Percentiles rank a stretch among this genome's conserved stretches.
Conservation (phyloP, 2,797 vertebrate genomes). For the Leucoraja ocellata region DNA sequence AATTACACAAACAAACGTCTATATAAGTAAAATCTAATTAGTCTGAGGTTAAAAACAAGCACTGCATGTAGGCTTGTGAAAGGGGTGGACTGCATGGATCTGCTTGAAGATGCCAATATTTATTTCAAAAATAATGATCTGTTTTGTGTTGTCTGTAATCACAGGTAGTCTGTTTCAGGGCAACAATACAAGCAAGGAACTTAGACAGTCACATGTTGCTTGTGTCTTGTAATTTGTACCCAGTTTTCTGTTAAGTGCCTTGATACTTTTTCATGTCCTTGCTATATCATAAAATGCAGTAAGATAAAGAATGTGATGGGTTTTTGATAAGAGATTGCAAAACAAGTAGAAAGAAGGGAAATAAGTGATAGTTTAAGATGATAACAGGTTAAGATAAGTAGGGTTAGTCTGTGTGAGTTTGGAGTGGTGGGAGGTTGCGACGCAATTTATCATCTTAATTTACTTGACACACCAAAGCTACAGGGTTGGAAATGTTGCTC, state of each 20-base stretch:
- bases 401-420: neutral
- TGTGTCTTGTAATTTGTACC: neutral
- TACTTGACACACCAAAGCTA: neutral
- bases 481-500: too few relatives aligned
- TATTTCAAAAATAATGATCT: neutral
- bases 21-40: neutral
- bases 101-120: slow-evolving; percentile 9
- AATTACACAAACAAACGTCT: neutral
- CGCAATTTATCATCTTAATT: neutral
- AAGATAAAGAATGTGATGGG: neutral
- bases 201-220: slow-evolving; percentile 15
- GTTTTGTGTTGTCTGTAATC: neutral
- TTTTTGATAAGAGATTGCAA: neutral
- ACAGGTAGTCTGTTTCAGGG: neutral
- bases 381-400: too few relatives aligned
- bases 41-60: neutral
- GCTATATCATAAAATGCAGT: neutral
- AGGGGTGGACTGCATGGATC: slow-evolving; percentile 3
- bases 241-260: slow-evolving; percentile 22
- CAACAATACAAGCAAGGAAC: neutral
- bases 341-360: neutral
- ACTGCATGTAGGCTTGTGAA: neutral
- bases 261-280: neutral
- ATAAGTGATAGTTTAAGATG: neutral
- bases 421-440: neutral